These are phyloP conservation scores for Drosophila serrata DNA, from an alignment of 1,140 invertebrate species.

Conservation along the genomic window DNA sequence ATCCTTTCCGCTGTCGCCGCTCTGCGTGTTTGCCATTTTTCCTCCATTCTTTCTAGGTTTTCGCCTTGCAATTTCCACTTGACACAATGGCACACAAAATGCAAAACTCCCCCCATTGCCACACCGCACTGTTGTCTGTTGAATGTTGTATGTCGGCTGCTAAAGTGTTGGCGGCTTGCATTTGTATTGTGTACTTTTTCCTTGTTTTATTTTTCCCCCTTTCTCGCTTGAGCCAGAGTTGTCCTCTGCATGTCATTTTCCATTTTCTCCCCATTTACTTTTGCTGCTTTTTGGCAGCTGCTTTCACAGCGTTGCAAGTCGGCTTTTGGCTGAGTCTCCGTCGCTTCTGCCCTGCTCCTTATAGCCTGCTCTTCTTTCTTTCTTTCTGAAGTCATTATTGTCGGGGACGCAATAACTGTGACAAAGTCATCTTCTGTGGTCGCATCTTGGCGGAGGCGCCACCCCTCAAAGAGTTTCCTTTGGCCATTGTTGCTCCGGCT, in stretches of 20 bases:
- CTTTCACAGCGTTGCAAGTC: constrained; percentile 59
- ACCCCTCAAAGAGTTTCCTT: constrained; percentile 9
- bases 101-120: constrained; percentile 61
- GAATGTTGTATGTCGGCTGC: constrained; percentile 49
- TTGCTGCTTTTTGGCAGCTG: constrained; percentile 66
- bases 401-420: constrained; percentile 68
- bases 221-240: constrained; percentile 27
- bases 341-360: constrained; percentile 1
- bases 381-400: constrained; percentile 73
- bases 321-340: constrained; percentile 39
- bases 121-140: constrained; percentile 5
- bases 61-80: constrained; percentile 77
- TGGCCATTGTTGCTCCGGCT: constrained; percentile 9
- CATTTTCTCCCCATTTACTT: constrained; percentile 50
- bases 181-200: constrained; percentile 42
- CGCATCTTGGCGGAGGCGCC: constrained; percentile 4
- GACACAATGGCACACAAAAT: constrained; percentile 83
- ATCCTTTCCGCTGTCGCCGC: constrained; percentile 68
- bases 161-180: constrained; percentile 64
- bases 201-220: constrained; percentile 30
- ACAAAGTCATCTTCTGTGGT: constrained; percentile 66
- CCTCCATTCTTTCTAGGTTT: constrained; percentile 58
- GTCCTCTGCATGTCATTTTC: constrained; percentile 67
- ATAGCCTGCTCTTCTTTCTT: constrained; percentile 22
- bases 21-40: constrained; percentile 72